Percentiles rank a stretch among this genome's conserved stretches.
phyloP scores from a whole-genome alignment of 2,888 invertebrate genomes.

The Melieria omissa region DNA sequence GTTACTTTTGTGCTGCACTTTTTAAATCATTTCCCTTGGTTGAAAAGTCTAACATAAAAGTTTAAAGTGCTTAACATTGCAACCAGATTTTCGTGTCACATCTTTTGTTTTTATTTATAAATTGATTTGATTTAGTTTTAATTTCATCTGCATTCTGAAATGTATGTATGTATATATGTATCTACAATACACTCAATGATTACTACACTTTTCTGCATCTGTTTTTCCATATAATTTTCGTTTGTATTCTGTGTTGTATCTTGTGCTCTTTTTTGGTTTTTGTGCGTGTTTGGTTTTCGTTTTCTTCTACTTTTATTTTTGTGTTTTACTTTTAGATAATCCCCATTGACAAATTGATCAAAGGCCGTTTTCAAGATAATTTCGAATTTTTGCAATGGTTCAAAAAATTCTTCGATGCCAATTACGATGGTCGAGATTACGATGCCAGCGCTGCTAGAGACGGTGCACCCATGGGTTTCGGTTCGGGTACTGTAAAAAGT shows the following conservation, averaged over 20 bases:
- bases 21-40: no score
- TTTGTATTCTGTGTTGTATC: slow-evolving; percentile 38
- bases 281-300: slow-evolving; percentile 39
- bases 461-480: slow-evolving; percentile 86
- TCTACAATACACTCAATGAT: slow-evolving; percentile 27
- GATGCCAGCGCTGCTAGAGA: slow-evolving; percentile 89
- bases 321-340: slow-evolving; percentile 65
- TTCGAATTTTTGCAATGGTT: slow-evolving; percentile 99
- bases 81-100: no score
- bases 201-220: slow-evolving; percentile 28
- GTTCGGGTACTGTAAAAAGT: slow-evolving; percentile 66
- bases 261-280: slow-evolving; percentile 40
- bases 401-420: slow-evolving; percentile 99
- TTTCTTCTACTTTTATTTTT: slow-evolving; percentile 39
- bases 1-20: no score
- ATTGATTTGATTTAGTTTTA: no score
- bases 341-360: slow-evolving; percentile 78
- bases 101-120: no score
- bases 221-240: slow-evolving; percentile 37
- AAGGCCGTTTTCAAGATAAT: slow-evolving; percentile 99
- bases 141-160: no score
- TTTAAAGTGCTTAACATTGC: no score
- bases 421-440: slow-evolving; percentile 95
- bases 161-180: not conserved
- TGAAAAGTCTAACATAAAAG: no score